Evolutionary conservation across 2,113 vertebrate species (phyloP).

Genomic region (Ciconia maguari): DNA sequence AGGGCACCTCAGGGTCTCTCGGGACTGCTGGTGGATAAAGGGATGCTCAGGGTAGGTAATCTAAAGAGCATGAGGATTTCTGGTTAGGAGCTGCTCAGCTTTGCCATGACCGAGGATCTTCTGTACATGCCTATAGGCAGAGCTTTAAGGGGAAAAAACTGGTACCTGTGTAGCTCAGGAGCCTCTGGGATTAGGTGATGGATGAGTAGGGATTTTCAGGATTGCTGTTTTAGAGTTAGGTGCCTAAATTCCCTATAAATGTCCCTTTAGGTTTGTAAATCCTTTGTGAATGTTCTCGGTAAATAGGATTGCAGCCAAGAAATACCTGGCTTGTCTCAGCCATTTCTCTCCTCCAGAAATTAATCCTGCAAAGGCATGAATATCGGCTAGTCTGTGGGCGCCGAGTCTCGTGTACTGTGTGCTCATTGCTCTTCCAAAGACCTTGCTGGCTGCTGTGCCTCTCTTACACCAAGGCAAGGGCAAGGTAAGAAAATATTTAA

Average conservation of each 20-base stretch:
- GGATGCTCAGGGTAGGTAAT: background rate
- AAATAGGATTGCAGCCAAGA: constrained; percentile 41
- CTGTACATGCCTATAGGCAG: background rate
- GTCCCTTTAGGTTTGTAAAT: constrained; percentile 49
- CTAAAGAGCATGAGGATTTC: background rate
- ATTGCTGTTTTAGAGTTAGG: background rate
- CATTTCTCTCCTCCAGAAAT: background rate
- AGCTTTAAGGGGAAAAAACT: background rate
- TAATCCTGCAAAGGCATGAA: background rate
- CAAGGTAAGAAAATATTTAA: background rate
- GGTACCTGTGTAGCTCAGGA: background rate
- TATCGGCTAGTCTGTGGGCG: background rate
- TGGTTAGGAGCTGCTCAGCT: background rate
- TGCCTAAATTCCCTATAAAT: constrained; percentile 58
- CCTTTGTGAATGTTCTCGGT: background rate
- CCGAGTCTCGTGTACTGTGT: rapidly evolving
- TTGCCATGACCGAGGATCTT: background rate
- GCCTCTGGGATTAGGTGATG: constrained; percentile 3
- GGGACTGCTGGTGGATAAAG: background rate
- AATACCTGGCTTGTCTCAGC: constrained; percentile 36
- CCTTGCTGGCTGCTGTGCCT: background rate
- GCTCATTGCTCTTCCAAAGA: background rate
- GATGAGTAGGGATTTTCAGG: constrained; percentile 54
- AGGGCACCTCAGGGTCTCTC: background rate
- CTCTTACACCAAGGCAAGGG: background rate